Evolutionary conservation across 1,140 invertebrate species (phyloP).

Genomic region (Drosophila jambulina): DNA sequence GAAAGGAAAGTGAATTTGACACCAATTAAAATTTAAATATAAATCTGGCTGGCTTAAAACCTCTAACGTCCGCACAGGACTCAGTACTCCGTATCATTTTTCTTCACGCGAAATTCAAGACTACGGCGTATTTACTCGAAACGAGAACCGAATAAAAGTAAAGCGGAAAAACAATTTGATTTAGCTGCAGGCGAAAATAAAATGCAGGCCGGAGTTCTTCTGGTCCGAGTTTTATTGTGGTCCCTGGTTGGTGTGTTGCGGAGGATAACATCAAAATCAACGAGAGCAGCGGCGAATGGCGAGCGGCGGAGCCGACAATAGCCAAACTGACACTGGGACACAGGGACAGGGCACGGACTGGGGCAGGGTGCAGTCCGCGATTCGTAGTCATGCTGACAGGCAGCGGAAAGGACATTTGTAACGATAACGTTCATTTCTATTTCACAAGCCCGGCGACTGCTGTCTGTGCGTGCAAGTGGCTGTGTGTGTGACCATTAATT

Average conservation of each 20-base stretch:
- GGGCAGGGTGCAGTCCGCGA: neutral
- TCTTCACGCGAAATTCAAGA: neutral
- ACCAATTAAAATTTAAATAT: neutral
- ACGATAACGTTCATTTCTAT: constrained; percentile 81
- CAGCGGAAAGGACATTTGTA: constrained; percentile 81
- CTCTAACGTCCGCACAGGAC: neutral
- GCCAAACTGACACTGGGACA: constrained; percentile 10
- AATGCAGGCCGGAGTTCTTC: constrained; percentile 45
- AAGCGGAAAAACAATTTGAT: constrained; percentile 74
- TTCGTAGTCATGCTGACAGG: constrained; percentile 73
- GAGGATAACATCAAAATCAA: constrained; percentile 68
- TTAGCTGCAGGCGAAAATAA: constrained; percentile 74
- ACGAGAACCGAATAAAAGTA: constrained; percentile 32
- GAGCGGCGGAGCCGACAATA: constrained; percentile 23
- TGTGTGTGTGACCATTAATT: constrained; percentile 75
- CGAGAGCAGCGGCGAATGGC: constrained; percentile 42
- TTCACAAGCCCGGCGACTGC: constrained; percentile 52
- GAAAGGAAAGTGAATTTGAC: too few relatives aligned
- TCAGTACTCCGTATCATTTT: neutral
- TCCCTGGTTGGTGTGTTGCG: neutral
- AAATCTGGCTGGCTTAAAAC: neutral
- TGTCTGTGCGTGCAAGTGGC: constrained; percentile 12
- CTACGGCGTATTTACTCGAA: neutral
- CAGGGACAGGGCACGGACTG: neutral
- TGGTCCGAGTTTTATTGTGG: neutral